phyloP scores from a whole-genome alignment of 2,888 invertebrate genomes.

The Chalcosyrphus nemorum region DNA sequence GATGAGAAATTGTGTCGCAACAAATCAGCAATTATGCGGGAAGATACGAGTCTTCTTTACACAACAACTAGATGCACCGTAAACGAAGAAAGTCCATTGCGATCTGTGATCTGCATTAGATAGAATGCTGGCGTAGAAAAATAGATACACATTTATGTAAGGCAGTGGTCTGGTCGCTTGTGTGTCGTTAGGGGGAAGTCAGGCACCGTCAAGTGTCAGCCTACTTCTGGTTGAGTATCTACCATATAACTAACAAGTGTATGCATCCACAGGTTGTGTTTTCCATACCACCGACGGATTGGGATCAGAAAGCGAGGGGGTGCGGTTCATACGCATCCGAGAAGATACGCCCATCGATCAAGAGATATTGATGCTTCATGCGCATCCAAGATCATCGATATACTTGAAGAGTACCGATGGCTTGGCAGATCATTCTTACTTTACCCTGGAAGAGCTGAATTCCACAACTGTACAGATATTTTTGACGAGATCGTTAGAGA shows the following conservation, averaged over 20 bases:
- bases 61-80: slow-evolving; percentile 18
- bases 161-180: slow-evolving; percentile 2
- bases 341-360: slow-evolving; percentile 90
- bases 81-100: slow-evolving; percentile 62
- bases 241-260: slow-evolving; percentile 50
- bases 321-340: slow-evolving; percentile 92
- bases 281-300: slow-evolving; percentile 87
- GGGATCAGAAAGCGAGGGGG: slow-evolving; percentile 85
- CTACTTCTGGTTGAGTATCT: slow-evolving; percentile 50
- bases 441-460: slow-evolving; percentile 86
- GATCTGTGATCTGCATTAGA: slow-evolving; percentile 59
- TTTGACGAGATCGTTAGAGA: slow-evolving; percentile 89
- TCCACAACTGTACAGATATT: slow-evolving; percentile 89
- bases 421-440: slow-evolving; percentile 80
- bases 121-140: slow-evolving; percentile 21
- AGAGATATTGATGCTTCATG: slow-evolving; percentile 90
- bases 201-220: slow-evolving; percentile 54
- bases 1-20: slow-evolving; percentile 74
- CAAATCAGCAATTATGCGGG: slow-evolving; percentile 71
- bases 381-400: slow-evolving; percentile 88
- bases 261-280: slow-evolving; percentile 87
- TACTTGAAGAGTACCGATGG: slow-evolving; percentile 79
- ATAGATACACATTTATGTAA: slow-evolving; percentile 55
- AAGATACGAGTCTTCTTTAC: slow-evolving; percentile 42
- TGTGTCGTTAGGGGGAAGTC: slow-evolving; percentile 31